These are phyloP conservation scores for Gastracanthus pulcherrimus DNA, from an alignment of 2,888 invertebrate species.

Conservation along the genomic window DNA sequence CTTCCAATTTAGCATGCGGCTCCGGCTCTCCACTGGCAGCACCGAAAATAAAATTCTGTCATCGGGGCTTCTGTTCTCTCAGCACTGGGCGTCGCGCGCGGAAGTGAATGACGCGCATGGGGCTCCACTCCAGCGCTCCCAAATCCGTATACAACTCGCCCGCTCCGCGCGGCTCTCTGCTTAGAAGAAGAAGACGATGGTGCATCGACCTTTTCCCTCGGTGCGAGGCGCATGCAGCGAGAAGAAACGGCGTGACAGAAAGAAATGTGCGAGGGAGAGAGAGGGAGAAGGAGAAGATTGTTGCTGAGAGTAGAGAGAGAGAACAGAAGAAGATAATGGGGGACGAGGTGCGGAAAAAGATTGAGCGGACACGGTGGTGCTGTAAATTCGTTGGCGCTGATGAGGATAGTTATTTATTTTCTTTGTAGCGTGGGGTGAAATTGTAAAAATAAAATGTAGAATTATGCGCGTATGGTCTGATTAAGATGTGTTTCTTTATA, in stretches of 20 bases:
- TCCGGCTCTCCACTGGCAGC: too few relatives aligned
- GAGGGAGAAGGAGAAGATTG: neutral
- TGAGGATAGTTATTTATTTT: neutral
- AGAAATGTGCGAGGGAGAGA: neutral
- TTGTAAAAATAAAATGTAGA: neutral
- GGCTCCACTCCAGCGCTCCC: too few relatives aligned
- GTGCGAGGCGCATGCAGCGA: constrained; percentile 12
- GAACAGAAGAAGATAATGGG: neutral
- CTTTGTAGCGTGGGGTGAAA: neutral
- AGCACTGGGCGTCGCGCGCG: neutral
- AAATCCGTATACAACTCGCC: constrained; percentile 12
- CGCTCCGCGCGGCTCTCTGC: neutral
- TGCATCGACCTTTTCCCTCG: constrained; percentile 54
- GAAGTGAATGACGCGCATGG: constrained; percentile 48
- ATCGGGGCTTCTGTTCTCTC: constrained; percentile 7
- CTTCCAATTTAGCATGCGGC: constrained; percentile 1
- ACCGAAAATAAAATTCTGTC: constrained; percentile 47
- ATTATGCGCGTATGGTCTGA: too few relatives aligned
- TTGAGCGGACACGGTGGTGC: neutral
- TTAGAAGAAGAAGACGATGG: constrained; percentile 30
- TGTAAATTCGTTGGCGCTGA: neutral
- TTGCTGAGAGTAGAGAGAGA: neutral
- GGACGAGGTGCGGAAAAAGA: neutral
- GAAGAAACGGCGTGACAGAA: constrained; percentile 15
- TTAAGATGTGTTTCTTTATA: too few relatives aligned